These are phyloP conservation scores for Beris chalybata DNA, from an alignment of 2,888 invertebrate genomes.

Conservation along the genomic window DNA sequence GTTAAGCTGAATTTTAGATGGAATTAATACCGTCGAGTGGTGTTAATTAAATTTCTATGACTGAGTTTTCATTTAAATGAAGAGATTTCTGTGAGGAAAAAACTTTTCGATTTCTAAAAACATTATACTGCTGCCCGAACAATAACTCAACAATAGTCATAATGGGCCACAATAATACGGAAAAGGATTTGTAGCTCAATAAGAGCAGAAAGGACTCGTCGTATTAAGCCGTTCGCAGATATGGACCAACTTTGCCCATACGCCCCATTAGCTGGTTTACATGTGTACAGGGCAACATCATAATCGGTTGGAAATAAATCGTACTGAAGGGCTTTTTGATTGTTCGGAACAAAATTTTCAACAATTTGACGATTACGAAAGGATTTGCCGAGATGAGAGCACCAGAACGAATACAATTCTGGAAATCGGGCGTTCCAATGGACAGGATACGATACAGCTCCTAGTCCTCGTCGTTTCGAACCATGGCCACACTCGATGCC, in stretches of 20 bases:
- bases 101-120: slow-evolving; percentile 14
- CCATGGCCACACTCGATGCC: slow-evolving; percentile 9
- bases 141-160: slow-evolving; percentile 2
- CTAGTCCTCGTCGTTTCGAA: background rate
- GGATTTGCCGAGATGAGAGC: slow-evolving; percentile 37
- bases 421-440: background rate
- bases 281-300: slow-evolving; percentile 16
- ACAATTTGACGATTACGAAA: slow-evolving; percentile 42
- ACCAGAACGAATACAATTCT: slow-evolving; percentile 5
- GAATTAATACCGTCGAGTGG: slow-evolving; percentile 27
- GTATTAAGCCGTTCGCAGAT: slow-evolving; percentile 5
- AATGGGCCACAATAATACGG: background rate
- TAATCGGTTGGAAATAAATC: slow-evolving; percentile 43
- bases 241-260: slow-evolving; percentile 21
- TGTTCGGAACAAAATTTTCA: slow-evolving; percentile 43
- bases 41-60: slow-evolving; percentile 30
- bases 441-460: too few species aligned
- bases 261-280: slow-evolving; percentile 6
- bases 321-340: slow-evolving; percentile 43
- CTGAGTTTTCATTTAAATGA: background rate
- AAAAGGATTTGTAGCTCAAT: background rate
- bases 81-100: background rate
- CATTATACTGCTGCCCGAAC: background rate
- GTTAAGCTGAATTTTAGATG: slow-evolving; percentile 1
- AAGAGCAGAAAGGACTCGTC: slow-evolving; percentile 9